Percentiles rank a stretch among this genome's conserved stretches.
phyloP scores from a whole-genome alignment of 2,113 vertebrate genomes.

The Odobenus rosmarus region DNA sequence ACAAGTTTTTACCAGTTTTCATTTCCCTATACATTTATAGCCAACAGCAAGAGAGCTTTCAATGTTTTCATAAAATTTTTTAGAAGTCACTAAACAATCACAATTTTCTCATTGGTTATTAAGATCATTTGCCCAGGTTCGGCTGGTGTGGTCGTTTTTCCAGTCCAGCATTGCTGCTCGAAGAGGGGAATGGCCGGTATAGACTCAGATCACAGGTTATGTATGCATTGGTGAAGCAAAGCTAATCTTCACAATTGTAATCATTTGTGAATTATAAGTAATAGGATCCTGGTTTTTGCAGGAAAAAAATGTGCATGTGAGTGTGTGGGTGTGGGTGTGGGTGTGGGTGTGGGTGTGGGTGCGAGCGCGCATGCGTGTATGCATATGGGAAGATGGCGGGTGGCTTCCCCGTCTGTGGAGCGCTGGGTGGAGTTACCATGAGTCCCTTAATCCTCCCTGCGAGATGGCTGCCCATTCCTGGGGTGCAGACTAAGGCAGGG shows the following conservation, averaged over 20 bases:
- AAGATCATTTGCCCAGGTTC: not conserved
- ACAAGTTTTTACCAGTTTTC: not conserved
- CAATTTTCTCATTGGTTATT: not conserved
- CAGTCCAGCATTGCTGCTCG: fast-evolving
- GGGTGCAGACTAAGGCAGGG: not conserved
- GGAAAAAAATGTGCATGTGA: not conserved
- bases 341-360: not conserved
- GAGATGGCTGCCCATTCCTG: not conserved
- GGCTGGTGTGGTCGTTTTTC: not conserved
- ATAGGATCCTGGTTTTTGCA: not conserved
- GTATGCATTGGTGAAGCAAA: not conserved
- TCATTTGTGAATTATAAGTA: not conserved
- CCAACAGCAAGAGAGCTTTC: not conserved
- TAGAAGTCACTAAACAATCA: not conserved
- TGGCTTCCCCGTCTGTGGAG: not conserved
- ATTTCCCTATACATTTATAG: not conserved
- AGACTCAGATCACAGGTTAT: not conserved
- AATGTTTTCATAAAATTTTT: not conserved
- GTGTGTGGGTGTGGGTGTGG: not conserved
- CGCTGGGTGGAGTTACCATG: not conserved
- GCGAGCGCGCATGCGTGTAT: fast-evolving
- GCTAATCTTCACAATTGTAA: too few relatives aligned
- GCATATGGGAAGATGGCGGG: not conserved
- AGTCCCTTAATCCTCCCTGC: not conserved
- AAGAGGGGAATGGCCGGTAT: not conserved